Base-by-base conservation (phyloP, 2,797 vertebrate genomes). In the Mus spretus region DNA sequence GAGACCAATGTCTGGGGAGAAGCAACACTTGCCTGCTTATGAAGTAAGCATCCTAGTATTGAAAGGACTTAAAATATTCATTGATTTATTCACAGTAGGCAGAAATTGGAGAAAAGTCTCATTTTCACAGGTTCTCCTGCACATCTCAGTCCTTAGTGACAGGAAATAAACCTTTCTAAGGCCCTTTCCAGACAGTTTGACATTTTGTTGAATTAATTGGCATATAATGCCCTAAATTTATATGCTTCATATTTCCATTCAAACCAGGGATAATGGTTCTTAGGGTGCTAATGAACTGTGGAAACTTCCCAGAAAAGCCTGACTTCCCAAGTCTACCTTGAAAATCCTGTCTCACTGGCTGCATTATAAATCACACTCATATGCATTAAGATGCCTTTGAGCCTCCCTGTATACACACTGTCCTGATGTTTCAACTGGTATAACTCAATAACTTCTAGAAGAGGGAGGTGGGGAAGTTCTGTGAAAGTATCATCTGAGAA, bases 191-290 rank as follows among this genome's bases (percentile, higher is more conserved):
- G 95, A 85, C 92, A 95, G 72, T 87, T 93, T 96, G 95, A 93
- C 90, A 90, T 96, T 96, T 93, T 97, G 95, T 96, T 97, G 89
- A 96, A 96, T 97, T 96, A 95, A 94, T 87, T 92, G 96, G 87
- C 59, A 90, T 93, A 84, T 95, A 96, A 95, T 70, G 86, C 80
- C 95, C 82, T 92, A 92, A 61, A 97, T 97, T 97, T 97, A 95
- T 97, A 92, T 57, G 61, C 67, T 90, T 57, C 67, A 61, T 91
- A 78, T 85, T 95, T 92, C 81, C 50, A 88, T 47, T 87, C 57
- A 94, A 97, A 96, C 74, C 93, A 93, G 67, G 67, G 67, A 55
- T 81, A 78, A 77, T 72, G 40, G 78, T 90, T 91, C 72, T 93
- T 40, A 47, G 89, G 78, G 63, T 8, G 84, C 22, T 12, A 9